Base-by-base conservation (phyloP, 2,113 vertebrate species). In the Ifrita kowaldi region DNA sequence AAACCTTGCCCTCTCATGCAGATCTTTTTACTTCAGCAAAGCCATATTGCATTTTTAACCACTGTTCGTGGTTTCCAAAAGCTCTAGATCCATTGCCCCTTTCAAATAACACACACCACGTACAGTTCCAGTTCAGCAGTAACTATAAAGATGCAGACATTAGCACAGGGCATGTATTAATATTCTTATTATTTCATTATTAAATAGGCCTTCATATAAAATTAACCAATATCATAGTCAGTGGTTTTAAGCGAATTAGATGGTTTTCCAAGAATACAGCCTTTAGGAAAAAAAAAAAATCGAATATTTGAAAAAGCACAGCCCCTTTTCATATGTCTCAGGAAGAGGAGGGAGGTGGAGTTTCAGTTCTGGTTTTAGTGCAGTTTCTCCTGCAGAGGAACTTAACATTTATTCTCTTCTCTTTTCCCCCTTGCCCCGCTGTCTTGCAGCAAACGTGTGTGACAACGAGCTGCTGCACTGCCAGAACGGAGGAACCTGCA, bases 391-490 rank as follows among this genome's bases (percentile, higher is more conserved):
- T 53, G 73, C 5, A 22, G 76, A 60, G 33, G 73, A 75, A 59
- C 85, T 95, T 65, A 84, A 84, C 27, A 80, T 53, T 94, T 80
- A 97, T 88, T 95, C 41, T 95, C 68, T 70, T 83, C 59, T 97
- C 76, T 96, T 52, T 78, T 87, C 44, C 41, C 73, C 77, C 50
- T 76, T 76, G 32, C 93, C 78, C 75, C 5, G 71, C 95, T 97
- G 1, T 93, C 96, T 97, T 94, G 83, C 98, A 99, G 99, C 99
- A 44, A 99, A 98, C 15, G 98, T 99, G 64, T 99, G 99, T 15
- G 99, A 99, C 98, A 99, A 99, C 6, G 99, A 99, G 33, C 98
- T 99, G 13, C 98, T 98, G 97, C 99, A 99, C 76, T 99, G 99
- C 97, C 99, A 99, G 98, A 99, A 99, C 15, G 99, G 99, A 30